Evolutionary conservation across 1,140 invertebrate genomes (phyloP).

Genomic region (Rhagoletis zephyria): DNA sequence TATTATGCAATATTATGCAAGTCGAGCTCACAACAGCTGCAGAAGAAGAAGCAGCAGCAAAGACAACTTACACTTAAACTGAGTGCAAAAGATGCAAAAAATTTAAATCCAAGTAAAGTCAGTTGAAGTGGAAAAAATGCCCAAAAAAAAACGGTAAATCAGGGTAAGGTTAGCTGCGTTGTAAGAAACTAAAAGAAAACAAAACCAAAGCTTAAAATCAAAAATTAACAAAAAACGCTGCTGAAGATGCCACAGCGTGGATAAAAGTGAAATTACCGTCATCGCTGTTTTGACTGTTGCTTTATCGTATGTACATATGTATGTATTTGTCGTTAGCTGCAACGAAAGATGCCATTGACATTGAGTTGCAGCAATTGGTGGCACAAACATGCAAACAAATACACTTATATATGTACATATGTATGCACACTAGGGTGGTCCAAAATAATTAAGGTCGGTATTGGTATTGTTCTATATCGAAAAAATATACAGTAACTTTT

Average conservation of each 20-base stretch:
- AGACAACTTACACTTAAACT: background rate
- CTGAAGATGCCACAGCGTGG: background rate
- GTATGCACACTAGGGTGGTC: no score
- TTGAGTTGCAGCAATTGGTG: slow-evolving; percentile 23
- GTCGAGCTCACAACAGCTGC: background rate
- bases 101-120: background rate
- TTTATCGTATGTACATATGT: no score
- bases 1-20: no score
- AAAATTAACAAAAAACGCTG: slow-evolving; percentile 25
- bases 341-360: slow-evolving; percentile 41
- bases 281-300: background rate
- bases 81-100: slow-evolving; percentile 34
- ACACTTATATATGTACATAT: no score
- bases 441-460: no score
- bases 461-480: no score
- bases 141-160: no score
- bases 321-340: background rate
- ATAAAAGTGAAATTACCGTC: background rate
- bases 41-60: background rate
- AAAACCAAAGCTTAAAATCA: background rate
- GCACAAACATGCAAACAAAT: background rate
- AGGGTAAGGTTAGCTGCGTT: no score
- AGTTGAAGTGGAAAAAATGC: background rate
- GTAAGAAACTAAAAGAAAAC: background rate
- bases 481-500: no score